Percentiles rank a stretch among this genome's conserved stretches.
phyloP scores from a whole-genome alignment of 2,888 invertebrate genomes.

The Lycaena phlaeas region DNA sequence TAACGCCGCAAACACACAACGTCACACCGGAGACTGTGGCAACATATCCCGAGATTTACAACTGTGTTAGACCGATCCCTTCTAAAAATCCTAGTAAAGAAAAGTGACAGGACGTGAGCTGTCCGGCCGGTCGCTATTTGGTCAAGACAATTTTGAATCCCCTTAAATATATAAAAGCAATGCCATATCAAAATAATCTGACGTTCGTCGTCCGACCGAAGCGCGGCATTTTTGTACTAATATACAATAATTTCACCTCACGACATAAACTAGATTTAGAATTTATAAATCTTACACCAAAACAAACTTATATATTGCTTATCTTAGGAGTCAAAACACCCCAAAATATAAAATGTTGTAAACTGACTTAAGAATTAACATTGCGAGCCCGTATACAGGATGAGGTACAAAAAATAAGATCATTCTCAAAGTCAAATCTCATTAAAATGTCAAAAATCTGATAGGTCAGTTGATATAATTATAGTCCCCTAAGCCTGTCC shows the following conservation, averaged over 20 bases:
- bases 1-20: constrained; percentile 53
- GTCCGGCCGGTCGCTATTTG: too few species aligned
- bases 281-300: constrained; percentile 42
- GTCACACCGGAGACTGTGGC: constrained; percentile 35
- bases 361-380: constrained; percentile 2
- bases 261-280: constrained; percentile 35
- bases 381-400: background rate
- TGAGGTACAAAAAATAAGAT: background rate
- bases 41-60: constrained; percentile 1
- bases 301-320: constrained; percentile 37
- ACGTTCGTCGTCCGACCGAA: background rate
- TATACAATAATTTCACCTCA: constrained; percentile 52
- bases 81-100: background rate
- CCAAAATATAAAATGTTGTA: constrained; percentile 5
- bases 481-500: too few species aligned
- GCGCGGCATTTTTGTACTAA: constrained; percentile 62
- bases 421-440: background rate
- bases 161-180: constrained; percentile 47
- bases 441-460: too few species aligned
- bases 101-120: background rate
- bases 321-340: constrained; percentile 10
- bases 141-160: constrained; percentile 23
- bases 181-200: constrained; percentile 23
- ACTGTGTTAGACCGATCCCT: constrained; percentile 2
- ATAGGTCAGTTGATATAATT: too few species aligned